phyloP scores from a whole-genome alignment of 2,888 invertebrate species.

The Aleiodes leptofemur region DNA sequence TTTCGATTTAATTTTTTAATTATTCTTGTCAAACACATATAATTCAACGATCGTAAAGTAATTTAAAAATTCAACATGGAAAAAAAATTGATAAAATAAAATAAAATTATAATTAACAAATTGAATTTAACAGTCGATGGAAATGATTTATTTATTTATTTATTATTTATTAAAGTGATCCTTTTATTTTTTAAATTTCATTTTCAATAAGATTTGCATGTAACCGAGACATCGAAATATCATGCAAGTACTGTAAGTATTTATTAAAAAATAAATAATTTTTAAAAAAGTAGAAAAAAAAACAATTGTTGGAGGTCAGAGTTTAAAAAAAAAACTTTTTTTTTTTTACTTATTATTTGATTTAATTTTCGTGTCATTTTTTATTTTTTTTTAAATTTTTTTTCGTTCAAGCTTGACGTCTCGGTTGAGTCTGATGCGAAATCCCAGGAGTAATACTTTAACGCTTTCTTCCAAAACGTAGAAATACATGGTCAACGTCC shows the following conservation, averaged over 20 bases:
- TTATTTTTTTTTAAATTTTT: slow-evolving; percentile 41
- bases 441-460: slow-evolving; percentile 69
- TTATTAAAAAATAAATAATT: not conserved
- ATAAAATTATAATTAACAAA: slow-evolving; percentile 13
- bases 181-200: not conserved
- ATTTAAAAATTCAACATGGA: slow-evolving; percentile 31
- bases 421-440: slow-evolving; percentile 43
- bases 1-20: not conserved
- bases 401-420: slow-evolving; percentile 38
- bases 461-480: slow-evolving; percentile 90
- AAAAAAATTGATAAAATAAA: slow-evolving; percentile 4
- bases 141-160: slow-evolving; percentile 5
- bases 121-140: slow-evolving; percentile 8
- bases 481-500: slow-evolving; percentile 93
- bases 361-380: slow-evolving; percentile 34
- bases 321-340: too few relatives aligned
- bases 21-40: not conserved
- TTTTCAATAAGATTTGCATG: not conserved
- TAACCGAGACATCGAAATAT: not conserved
- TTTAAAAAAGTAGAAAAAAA: not conserved
- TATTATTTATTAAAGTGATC: not conserved
- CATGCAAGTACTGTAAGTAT: not conserved
- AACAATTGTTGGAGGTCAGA: not conserved
- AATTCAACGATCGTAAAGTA: slow-evolving; percentile 27
- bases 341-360: not conserved